These are phyloP conservation scores for Dilophus febrilis DNA, from an alignment of 2,888 invertebrate genomes.

Conservation along the genomic window DNA sequence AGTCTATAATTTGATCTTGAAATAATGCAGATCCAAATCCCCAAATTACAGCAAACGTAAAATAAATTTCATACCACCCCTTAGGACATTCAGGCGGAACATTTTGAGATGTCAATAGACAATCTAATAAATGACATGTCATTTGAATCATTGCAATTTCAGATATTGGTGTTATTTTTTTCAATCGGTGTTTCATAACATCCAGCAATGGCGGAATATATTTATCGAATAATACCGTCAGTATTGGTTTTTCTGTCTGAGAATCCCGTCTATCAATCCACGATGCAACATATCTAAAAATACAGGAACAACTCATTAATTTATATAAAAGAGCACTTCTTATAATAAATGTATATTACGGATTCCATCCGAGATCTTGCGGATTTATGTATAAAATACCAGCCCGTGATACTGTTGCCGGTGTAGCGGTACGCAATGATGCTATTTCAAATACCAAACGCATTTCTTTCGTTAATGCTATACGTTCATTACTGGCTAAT, in stretches of 20 bases:
- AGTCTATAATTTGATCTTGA: slow-evolving; percentile 80
- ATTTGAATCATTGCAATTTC: slow-evolving; percentile 81
- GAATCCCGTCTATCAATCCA: slow-evolving; percentile 68
- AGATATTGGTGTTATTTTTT: slow-evolving; percentile 78
- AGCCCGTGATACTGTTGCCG: slow-evolving; percentile 87
- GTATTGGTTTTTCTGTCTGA: slow-evolving; percentile 56
- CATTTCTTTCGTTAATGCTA: slow-evolving; percentile 78
- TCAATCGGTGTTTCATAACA: slow-evolving; percentile 49
- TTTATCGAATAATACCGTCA: slow-evolving; percentile 81
- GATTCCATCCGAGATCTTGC: slow-evolving; percentile 88
- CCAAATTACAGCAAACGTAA: slow-evolving; percentile 81
- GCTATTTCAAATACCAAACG: slow-evolving; percentile 87
- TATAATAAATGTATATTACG: slow-evolving; percentile 37
- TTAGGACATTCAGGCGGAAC: slow-evolving; percentile 79
- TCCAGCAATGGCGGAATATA: slow-evolving; percentile 78
- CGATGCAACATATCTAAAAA: slow-evolving; percentile 54
- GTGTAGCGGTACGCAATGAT: slow-evolving; percentile 77
- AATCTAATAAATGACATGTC: slow-evolving; percentile 73
- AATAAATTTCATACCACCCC: slow-evolving; percentile 81
- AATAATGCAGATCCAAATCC: slow-evolving; percentile 84
- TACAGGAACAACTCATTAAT: too few relatives aligned
- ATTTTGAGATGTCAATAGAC: slow-evolving; percentile 61
- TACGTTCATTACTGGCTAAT: slow-evolving; percentile 85
- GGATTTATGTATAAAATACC: slow-evolving; percentile 91
- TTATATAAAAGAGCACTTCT: neutral